Percentiles rank a stretch among this genome's conserved stretches.
These are phyloP conservation scores for Phragmatobia fuliginosa DNA, from an alignment of 2,888 invertebrate species.

Conservation along the genomic window DNA sequence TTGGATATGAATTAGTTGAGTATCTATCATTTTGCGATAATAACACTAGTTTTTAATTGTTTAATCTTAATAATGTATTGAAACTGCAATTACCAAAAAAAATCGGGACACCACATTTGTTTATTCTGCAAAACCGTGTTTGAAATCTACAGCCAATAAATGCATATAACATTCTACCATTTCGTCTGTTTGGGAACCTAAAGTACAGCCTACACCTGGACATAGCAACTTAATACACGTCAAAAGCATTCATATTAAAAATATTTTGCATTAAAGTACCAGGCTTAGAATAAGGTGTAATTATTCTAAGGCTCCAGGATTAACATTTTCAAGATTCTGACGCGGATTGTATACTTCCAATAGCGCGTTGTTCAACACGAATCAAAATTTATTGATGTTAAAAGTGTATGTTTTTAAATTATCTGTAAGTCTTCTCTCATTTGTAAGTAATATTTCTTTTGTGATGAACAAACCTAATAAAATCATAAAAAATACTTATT, in stretches of 20 bases:
- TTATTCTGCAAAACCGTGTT: too few species aligned
- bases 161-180: too few species aligned
- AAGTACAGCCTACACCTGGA: slow-evolving; percentile 3
- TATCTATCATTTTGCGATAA: slow-evolving; percentile 1
- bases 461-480: not conserved
- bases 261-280: too few species aligned
- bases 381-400: not conserved
- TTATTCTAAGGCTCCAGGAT: too few species aligned
- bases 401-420: not conserved
- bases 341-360: not conserved
- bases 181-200: too few species aligned
- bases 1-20: slow-evolving; percentile 27
- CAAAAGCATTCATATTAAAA: too few species aligned
- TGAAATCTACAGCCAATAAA: too few species aligned
- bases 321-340: not conserved
- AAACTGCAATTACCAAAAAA: too few species aligned
- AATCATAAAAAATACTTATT: too few species aligned
- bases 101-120: too few species aligned
- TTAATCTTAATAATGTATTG: not conserved
- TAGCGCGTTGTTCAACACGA: not conserved
- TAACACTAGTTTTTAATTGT: not conserved
- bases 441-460: not conserved
- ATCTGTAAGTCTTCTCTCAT: not conserved
- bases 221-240: slow-evolving; percentile 14
- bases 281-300: too few species aligned